Base-by-base conservation (phyloP, 2,888 invertebrate genomes). In the Siphonodentalium dalli region DNA sequence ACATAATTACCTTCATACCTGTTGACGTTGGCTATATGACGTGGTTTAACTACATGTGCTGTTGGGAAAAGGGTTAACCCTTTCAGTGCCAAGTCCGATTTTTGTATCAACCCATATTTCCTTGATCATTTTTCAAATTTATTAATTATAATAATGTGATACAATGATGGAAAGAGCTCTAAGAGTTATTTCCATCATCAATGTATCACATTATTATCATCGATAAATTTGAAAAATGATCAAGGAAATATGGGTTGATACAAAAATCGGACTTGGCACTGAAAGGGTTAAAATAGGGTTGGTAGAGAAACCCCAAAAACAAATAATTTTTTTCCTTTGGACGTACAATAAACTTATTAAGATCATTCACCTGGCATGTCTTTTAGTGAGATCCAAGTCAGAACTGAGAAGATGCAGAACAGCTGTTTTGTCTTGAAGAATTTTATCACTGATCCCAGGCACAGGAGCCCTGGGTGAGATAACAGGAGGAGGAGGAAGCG, bases 401-500 rank as follows among this genome's bases (percentile, higher is more conserved):
- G 83, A 77, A 35, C 82, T 79, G 8, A 86, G 68, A 3, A 83
- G 72, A 31, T 81, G 76, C 9, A 85, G 64, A 15, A 85, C 76
- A 3, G 79, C 70, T 11, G 81, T 78, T 42, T 83, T 78, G 56
- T 85, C 75, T 21, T 64, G 63, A 48, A 79, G 54, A 1, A 78
- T 60, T 18, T 63, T 37, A 8, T 74, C 70, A 2, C 82, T 74
- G 37, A 86, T 72, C 51, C 77, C 74, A 4, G 83, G 83, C 1
- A 86, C 73, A 7, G 84, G 72, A 5, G 85, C 81, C 18, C 83
- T 81, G 31, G 82, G 77, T 21, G 82, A 75, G 28, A 78, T 76
- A 18, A 88, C 72, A 1, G 77, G 57, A 0, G 90, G 89, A 0
- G 89, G 85, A 1, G 83, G 75, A 54, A 86, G 74, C 0, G 87